Evolutionary conservation across 2,888 invertebrate species (phyloP).

Genomic region (Xestia rhomboidea): DNA sequence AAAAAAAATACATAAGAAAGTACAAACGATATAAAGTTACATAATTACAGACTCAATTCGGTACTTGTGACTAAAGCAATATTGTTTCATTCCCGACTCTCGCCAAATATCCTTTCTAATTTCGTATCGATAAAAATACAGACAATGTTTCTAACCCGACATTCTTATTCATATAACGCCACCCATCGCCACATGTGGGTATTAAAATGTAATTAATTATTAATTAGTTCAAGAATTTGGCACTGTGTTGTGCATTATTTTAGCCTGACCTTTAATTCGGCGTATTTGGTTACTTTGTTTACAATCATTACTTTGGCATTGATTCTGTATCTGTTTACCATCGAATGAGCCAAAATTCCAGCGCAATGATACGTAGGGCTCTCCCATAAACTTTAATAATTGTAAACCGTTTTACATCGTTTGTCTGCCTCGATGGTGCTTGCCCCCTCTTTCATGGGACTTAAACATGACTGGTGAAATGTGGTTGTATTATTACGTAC

Average conservation of each 20-base stretch:
- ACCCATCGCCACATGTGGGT: neutral
- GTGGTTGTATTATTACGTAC: too few relatives aligned
- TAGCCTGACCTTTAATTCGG: neutral
- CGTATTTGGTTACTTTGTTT: slow-evolving; percentile 42
- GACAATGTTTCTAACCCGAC: neutral
- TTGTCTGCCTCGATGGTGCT: neutral
- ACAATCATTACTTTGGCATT: slow-evolving; percentile 28
- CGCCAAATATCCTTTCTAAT: neutral
- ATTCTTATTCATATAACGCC: neutral
- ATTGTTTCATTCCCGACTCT: neutral
- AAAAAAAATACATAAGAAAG: neutral
- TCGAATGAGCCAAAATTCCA: slow-evolving; percentile 21
- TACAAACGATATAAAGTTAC: neutral
- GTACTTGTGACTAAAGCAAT: neutral
- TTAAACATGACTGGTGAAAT: too few relatives aligned
- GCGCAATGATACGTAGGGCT: neutral
- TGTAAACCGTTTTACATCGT: neutral
- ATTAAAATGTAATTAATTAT: slow-evolving; percentile 12
- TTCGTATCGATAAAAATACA: neutral
- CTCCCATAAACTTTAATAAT: neutral
- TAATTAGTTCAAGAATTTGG: slow-evolving; percentile 31
- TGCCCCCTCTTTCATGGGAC: too few relatives aligned
- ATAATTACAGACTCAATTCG: neutral
- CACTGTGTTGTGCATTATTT: slow-evolving; percentile 28
- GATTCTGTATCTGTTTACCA: slow-evolving; percentile 34